A percentile compares a stretch with the other conserved stretches of the same genome.
These are phyloP conservation scores for Phenacoccus solenopsis DNA, from an alignment of 1,140 invertebrate genomes.

Conservation along the genomic window DNA sequence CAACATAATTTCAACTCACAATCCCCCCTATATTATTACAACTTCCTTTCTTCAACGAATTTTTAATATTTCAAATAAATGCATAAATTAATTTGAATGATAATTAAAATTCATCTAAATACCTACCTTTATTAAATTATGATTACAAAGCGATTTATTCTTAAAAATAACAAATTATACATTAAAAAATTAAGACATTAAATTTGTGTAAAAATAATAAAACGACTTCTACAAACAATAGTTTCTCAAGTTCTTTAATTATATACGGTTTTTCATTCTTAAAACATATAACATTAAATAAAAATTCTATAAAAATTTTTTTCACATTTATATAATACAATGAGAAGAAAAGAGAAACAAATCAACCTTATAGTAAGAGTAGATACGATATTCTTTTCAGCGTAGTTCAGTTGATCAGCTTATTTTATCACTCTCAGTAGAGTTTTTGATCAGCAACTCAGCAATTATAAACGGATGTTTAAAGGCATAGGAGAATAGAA, in stretches of 20 bases:
- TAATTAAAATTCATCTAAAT: not conserved
- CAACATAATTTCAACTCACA: no score
- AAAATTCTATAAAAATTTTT: not conserved
- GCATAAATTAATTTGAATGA: no score
- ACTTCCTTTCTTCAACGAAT: no score
- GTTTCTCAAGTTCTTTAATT: not conserved
- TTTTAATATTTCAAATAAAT: no score
- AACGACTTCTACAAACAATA: not conserved
- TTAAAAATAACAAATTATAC: not conserved
- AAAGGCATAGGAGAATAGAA: no score
- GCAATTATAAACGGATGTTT: no score
- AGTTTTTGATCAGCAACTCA: no score
- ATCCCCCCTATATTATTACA: no score
- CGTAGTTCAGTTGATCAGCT: no score
- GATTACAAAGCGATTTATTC: not conserved
- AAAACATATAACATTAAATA: not conserved
- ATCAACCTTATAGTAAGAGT: no score
- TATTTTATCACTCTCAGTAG: no score
- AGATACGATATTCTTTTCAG: no score
- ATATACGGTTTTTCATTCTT: not conserved
- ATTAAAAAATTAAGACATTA: not conserved
- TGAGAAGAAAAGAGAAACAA: not conserved
- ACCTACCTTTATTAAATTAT: not conserved
- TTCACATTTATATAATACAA: not conserved
- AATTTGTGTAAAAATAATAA: not conserved